A percentile compares a stretch with the other conserved stretches of the same genome.
These are phyloP conservation scores for Drosophila tsacasi DNA, from an alignment of 1,140 invertebrate genomes.

Conservation along the genomic window DNA sequence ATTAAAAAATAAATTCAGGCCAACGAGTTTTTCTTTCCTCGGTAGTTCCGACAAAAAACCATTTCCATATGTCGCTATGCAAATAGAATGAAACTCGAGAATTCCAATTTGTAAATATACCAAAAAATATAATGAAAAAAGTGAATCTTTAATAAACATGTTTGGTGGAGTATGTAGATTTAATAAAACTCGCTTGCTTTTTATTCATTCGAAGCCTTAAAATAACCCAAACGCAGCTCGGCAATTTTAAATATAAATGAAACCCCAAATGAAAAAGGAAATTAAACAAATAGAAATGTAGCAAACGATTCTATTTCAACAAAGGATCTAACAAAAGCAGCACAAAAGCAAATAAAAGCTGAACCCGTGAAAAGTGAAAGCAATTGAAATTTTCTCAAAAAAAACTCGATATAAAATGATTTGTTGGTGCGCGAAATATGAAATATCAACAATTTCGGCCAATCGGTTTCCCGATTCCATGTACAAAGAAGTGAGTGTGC, in stretches of 20 bases:
- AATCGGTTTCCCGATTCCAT: constrained; percentile 39
- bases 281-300: constrained; percentile 26
- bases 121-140: background rate
- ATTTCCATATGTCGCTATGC: constrained; percentile 5
- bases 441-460: constrained; percentile 40
- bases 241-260: constrained; percentile 22
- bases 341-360: constrained; percentile 30
- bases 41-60: background rate
- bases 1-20: constrained; percentile 1
- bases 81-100: constrained; percentile 6
- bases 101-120: constrained; percentile 13
- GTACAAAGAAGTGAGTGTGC: constrained; percentile 35
- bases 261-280: constrained; percentile 16
- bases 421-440: constrained; percentile 37
- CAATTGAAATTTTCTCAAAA: constrained; percentile 23
- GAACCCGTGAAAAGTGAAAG: constrained; percentile 25
- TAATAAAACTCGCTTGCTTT: background rate
- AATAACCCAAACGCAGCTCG: constrained; percentile 14
- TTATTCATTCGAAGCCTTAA: constrained; percentile 9
- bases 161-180: background rate
- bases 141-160: constrained; percentile 15
- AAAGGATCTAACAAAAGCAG: constrained; percentile 25
- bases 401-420: constrained; percentile 39
- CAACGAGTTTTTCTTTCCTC: background rate
- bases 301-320: constrained; percentile 28